Percentiles rank a stretch among this genome's conserved stretches.
Evolutionary conservation across 2,888 invertebrate species (phyloP).

Genomic region (Euproctis similis): DNA sequence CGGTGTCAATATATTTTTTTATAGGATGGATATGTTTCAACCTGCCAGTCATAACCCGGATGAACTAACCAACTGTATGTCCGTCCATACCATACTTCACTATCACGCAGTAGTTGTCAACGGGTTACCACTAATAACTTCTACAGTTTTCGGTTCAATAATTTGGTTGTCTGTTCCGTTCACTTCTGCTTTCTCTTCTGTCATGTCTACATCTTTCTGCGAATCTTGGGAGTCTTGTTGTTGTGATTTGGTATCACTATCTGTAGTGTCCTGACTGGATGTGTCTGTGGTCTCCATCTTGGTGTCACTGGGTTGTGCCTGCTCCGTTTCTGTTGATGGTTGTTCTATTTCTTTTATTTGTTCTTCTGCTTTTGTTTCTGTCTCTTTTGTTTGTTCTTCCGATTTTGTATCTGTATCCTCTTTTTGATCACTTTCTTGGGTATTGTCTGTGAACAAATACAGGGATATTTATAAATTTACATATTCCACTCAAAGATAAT

Average conservation of each 20-base stretch:
- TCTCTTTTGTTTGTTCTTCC: constrained; percentile 23
- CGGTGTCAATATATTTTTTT: too few relatives aligned
- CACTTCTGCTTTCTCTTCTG: constrained; percentile 24
- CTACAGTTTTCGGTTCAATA: constrained; percentile 33
- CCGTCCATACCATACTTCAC: constrained; percentile 11
- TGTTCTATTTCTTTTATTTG: constrained; percentile 24
- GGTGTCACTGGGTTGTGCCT: constrained; percentile 24
- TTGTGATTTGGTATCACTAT: constrained; percentile 30
- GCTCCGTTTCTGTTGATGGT: constrained; percentile 26
- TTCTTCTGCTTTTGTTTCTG: constrained; percentile 17
- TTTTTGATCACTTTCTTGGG: constrained; percentile 1
- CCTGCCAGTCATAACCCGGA: constrained; percentile 13
- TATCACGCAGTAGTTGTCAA: constrained; percentile 50
- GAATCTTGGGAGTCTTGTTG: constrained; percentile 4
- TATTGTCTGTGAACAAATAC: constrained; percentile 26
- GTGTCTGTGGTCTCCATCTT: constrained; percentile 50
- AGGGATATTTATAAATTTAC: neutral
- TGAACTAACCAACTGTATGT: constrained; percentile 20
- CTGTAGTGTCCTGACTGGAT: constrained; percentile 47
- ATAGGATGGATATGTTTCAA: too few relatives aligned
- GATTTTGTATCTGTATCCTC: constrained; percentile 23
- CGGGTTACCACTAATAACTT: constrained; percentile 29
- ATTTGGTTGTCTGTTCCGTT: constrained; percentile 38
- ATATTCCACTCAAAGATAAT: neutral
- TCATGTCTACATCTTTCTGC: constrained; percentile 16